Base-by-base conservation (phyloP, 2,797 vertebrate genomes). In the Pyrocephalus nanus region DNA sequence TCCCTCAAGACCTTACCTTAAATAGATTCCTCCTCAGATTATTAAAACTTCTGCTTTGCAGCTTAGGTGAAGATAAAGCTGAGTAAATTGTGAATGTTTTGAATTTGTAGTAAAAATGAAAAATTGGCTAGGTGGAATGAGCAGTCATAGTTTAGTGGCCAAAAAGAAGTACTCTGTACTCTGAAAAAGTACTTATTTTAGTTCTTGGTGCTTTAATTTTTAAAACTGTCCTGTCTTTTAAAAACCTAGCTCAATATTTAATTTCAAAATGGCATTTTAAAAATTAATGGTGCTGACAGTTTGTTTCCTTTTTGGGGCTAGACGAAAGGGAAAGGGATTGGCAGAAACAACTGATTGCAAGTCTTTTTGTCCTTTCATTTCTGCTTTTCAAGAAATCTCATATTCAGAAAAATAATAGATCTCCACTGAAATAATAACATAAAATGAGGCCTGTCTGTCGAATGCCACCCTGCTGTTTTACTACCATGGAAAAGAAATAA, bases 221-320 rank as follows among this genome's bases (percentile, higher is more conserved):
- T 94, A 95, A 95, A 94, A 54, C 55, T 58, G 21, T 53, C 45
- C 47, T 53, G 50, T 87, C 80, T 91, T 65, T 78, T 89, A 60
- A 67, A 94, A 95, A 71, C 6, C 8, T 29, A 88, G 19, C 40
- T 95, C 74, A 93, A 87, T 96, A 86, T 92, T 96, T 93, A 85
- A 93, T 95, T 91, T 92, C 62, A 92, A 93, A 89, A 94, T 87
- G 64, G 23, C 13, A 40, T 82, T 91, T 96, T 57, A 95, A 95
- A 95, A 89, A 87, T 91, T 88, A 91, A 93, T 92, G 71, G 42
- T 85, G 64, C 91, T 96, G 94, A 93, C 86, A 79, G 43, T 93
- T 95, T 89, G 27, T 91, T 96, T 92, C 92, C 55, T 89, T 93
- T 88, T 57, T 17, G 27, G 53, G 66, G 51, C 1, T 11, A 81